A percentile compares a stretch with the other conserved stretches of the same genome.
These are phyloP conservation scores for Mastomys natalensis DNA, from an alignment of 2,113 vertebrate species.

Conservation along the genomic window DNA sequence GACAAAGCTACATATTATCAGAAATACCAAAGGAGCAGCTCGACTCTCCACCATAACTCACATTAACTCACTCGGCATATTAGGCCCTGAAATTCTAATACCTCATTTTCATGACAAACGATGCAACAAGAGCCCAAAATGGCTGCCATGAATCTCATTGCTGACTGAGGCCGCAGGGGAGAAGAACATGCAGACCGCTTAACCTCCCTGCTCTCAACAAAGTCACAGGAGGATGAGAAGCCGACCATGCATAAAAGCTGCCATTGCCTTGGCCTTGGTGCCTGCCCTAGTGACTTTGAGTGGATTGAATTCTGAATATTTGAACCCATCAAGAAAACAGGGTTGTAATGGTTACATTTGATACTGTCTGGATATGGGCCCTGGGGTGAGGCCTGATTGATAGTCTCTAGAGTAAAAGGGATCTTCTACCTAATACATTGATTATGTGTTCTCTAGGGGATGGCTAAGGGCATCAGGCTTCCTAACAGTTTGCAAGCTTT, in stretches of 20 bases:
- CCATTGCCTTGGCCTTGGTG: not conserved
- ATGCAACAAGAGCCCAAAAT: conserved; percentile 75
- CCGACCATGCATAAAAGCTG: not conserved
- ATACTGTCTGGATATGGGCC: not conserved
- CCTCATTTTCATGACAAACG: conserved; percentile 84
- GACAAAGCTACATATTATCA: conserved; percentile 60
- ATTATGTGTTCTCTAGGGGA: not conserved
- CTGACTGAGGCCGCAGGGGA: conserved; percentile 61
- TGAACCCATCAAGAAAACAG: not conserved
- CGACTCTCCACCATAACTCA: conserved; percentile 74
- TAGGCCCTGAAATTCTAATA: conserved; percentile 75
- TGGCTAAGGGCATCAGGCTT: not conserved
- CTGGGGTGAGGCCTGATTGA: not conserved
- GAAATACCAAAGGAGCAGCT: conserved; percentile 69
- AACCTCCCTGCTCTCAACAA: conserved; percentile 4
- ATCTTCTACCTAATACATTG: accelerated
- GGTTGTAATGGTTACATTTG: not conserved
- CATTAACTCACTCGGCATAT: conserved; percentile 76
- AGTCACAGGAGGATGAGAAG: accelerated
- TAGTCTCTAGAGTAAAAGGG: not conserved
- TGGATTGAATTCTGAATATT: not conserved
- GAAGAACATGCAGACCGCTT: conserved; percentile 57
- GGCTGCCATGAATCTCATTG: conserved; percentile 78
- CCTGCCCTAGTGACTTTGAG: not conserved
- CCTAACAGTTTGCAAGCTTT: not conserved